These are phyloP conservation scores for Chrysina gloriosa DNA, from an alignment of 2,888 invertebrate genomes.

Conservation along the genomic window DNA sequence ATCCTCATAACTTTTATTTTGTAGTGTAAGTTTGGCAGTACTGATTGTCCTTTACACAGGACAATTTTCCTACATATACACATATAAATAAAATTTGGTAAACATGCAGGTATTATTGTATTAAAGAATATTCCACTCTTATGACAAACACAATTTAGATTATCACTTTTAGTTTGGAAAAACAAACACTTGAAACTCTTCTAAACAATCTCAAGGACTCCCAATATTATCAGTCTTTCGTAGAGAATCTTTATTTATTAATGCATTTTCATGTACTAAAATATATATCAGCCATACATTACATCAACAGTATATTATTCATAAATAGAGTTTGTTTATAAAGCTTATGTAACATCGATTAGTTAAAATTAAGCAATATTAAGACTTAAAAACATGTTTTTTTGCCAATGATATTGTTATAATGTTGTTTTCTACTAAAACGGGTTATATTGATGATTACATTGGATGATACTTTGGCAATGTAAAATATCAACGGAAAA, in stretches of 20 bases:
- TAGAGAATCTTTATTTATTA: not conserved
- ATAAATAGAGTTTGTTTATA: too few species aligned
- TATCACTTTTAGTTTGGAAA: not conserved
- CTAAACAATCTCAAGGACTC: conserved; percentile 7
- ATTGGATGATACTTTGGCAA: not conserved
- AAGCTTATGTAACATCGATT: not conserved
- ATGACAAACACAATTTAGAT: not conserved
- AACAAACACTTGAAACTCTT: not conserved
- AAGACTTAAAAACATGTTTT: too few species aligned
- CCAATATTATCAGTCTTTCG: not conserved
- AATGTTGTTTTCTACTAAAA: too few species aligned
- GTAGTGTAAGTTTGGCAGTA: not conserved
- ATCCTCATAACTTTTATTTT: not conserved
- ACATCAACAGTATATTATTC: too few species aligned
- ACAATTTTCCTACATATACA: too few species aligned
- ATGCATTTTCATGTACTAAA: too few species aligned
- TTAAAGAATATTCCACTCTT: not conserved
- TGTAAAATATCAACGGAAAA: too few species aligned
- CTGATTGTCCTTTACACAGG: too few species aligned
- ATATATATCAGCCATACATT: too few species aligned
- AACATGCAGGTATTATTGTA: not conserved
- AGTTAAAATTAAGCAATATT: too few species aligned
- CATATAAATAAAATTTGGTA: too few species aligned
- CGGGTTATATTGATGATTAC: not conserved
- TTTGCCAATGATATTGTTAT: too few species aligned